phyloP scores from a whole-genome alignment of 2,797 vertebrate species.

The Ctenopoma kingsleyae region DNA sequence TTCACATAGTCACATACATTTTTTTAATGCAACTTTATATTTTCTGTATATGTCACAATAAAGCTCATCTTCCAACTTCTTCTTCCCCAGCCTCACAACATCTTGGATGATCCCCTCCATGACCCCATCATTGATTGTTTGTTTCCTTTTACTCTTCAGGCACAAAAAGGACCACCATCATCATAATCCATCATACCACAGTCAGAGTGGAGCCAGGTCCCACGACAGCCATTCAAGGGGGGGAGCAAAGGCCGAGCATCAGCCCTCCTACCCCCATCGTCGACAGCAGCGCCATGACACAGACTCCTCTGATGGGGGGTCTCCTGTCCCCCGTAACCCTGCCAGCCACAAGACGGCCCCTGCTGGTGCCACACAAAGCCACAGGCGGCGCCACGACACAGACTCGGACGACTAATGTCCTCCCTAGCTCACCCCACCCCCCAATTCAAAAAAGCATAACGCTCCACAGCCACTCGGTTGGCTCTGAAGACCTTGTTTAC shows the following conservation, averaged over 20 bases:
- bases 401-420: constrained; percentile 84
- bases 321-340: constrained; percentile 74
- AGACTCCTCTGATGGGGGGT: constrained; percentile 81
- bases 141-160: constrained; percentile 78
- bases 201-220: constrained; percentile 86
- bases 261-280: constrained; percentile 73
- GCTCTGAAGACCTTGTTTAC: constrained; percentile 57
- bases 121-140: constrained; percentile 72
- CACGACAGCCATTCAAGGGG: constrained; percentile 85
- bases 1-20: background rate
- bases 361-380: constrained; percentile 78
- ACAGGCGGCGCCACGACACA: constrained; percentile 85
- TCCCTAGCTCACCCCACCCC: constrained; percentile 12
- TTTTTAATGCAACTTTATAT: background rate
- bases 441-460: constrained; percentile 52
- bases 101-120: constrained; percentile 41
- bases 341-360: constrained; percentile 78
- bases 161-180: constrained; percentile 84
- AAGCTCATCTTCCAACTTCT: constrained; percentile 20
- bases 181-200: constrained; percentile 87
- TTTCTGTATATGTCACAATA: constrained; percentile 18
- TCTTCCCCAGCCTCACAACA: constrained; percentile 27
- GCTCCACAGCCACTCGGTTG: constrained; percentile 50
- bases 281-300: constrained; percentile 80
- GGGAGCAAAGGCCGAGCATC: constrained; percentile 80